phyloP scores from a whole-genome alignment of 2,888 invertebrate species.

The Melinaea marsaeus region DNA sequence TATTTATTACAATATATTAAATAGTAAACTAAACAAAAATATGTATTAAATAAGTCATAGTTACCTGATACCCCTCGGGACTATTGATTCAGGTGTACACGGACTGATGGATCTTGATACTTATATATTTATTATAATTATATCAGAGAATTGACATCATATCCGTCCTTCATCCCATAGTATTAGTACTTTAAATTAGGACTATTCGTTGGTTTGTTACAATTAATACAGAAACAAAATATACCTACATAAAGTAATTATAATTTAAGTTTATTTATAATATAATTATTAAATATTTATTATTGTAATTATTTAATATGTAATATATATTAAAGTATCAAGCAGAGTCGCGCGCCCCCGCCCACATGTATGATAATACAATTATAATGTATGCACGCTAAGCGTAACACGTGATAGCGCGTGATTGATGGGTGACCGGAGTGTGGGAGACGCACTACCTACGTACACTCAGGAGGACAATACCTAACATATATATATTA shows the following conservation, averaged over 20 bases:
- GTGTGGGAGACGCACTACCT: slow-evolving; percentile 50
- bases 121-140: neutral
- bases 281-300: too few relatives aligned
- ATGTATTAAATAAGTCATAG: slow-evolving; percentile 29
- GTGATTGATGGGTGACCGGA: slow-evolving; percentile 54
- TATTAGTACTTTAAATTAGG: neutral
- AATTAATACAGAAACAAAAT: neutral
- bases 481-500: slow-evolving; percentile 6
- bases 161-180: too few relatives aligned
- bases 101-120: slow-evolving; percentile 29
- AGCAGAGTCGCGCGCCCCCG: slow-evolving; percentile 22
- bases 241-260: neutral
- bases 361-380: slow-evolving; percentile 52
- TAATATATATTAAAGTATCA: slow-evolving; percentile 33
- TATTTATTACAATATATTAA: neutral
- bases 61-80: slow-evolving; percentile 34
- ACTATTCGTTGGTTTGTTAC: neutral
- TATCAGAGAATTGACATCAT: too few relatives aligned
- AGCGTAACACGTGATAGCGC: slow-evolving; percentile 53
- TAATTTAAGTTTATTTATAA: neutral
- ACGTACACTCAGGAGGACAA: slow-evolving; percentile 15
- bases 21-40: slow-evolving; percentile 14
- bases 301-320: neutral
- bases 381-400: slow-evolving; percentile 61
- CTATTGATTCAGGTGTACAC: slow-evolving; percentile 39